Base-by-base conservation (phyloP, 2,113 vertebrate genomes). In the Tricholaema leucomelas region DNA sequence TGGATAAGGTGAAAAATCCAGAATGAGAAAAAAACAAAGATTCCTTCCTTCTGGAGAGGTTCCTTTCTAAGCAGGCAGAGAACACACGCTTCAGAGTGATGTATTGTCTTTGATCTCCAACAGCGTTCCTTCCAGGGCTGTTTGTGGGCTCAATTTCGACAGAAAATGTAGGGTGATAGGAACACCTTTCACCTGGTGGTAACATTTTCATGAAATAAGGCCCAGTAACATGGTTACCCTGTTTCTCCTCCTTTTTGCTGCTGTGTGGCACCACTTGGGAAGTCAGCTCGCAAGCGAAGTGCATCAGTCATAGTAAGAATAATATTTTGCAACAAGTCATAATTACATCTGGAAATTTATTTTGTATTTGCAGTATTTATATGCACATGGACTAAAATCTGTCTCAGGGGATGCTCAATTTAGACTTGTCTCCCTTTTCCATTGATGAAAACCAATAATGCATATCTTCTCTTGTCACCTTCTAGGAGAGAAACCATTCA, bases 401-500 rank as follows among this genome's bases (percentile, higher is more conserved):
- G 4, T 71, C 87, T 83, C 24, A 19, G 38, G 74, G 24, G 11
- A 84, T 63, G 30, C 65, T 24, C 58, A 50, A 65, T 77, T n/a
- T 70, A 61, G 31, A 25, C 10, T 50, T 81, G 15, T 36, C 18
- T 78, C 72, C 35, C 13, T 46, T 72, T 80, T 77, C 14, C 52
- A 11, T 15, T 59, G 55, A 56, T 74, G 46, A 38, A 74, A 79
- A 55, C 67, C 84, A 40, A 35, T 94, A 79, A 96, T 40, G 11
- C 42, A 0, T 76, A 63, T 56, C 40, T 73, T 92, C 77, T 95
- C 54, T 84, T 92, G 63, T 48, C 96, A 25, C 91, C 10, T 96
- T 95, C 61, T 98, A 99, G 99, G 99, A 93, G 99, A 99, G 96
- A 98, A 99, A 64, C 99, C 99, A 33, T 99, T 99, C 97, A 99